Base-by-base conservation (phyloP, 2,113 vertebrate species). In the Perca fluviatilis region DNA sequence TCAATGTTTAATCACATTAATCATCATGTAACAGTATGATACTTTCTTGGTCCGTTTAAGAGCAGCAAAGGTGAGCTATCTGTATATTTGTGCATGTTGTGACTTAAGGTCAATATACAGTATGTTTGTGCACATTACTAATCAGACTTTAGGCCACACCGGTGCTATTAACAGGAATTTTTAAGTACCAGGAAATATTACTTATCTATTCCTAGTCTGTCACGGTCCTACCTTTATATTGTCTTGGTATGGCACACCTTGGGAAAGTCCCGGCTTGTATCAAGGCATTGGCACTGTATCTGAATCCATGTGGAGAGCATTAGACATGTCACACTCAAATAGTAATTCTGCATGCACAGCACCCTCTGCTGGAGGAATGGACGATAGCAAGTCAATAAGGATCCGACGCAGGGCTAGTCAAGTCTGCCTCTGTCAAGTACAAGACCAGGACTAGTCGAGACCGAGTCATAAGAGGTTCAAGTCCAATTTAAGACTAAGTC, bases 341-440 rank as follows among this genome's bases (percentile, higher is more conserved):
- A 46, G 30, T 36, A 67, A 81, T 54, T 7, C 8, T 77, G 68
- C 64, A 47, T 43, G 33, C 56, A 79, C 66, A 89, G 91, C 79
- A 10, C 71, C 87, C 78, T 91, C 93, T 92, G 92, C 87, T 89
- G 93, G 88, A 57, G 2, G 5, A n/a, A 51, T 1, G 2, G 5
- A 19, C 1, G 27, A 83, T 4, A 33, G 61, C 74, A 82, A 5
- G 33, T 49, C 27, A 56, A 15, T 5, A 5, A 16, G 13, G 53
- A 21, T 64, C 1, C 19, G 11, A 40, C 0, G 36, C 36, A 7
- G 8, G 36, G 36, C 8, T 40, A 40, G 36, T 40, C 36, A 40
- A 40, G 40, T 40, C 40, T 0, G 9, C 6, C 40, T 40, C 10
- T 40, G 40, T 40, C 40, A 2, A 10, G 36, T 40, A 7, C 36